Conservation (phyloP, 1,140 invertebrate genomes). For the Macrotrachela quadricornifera region DNA sequence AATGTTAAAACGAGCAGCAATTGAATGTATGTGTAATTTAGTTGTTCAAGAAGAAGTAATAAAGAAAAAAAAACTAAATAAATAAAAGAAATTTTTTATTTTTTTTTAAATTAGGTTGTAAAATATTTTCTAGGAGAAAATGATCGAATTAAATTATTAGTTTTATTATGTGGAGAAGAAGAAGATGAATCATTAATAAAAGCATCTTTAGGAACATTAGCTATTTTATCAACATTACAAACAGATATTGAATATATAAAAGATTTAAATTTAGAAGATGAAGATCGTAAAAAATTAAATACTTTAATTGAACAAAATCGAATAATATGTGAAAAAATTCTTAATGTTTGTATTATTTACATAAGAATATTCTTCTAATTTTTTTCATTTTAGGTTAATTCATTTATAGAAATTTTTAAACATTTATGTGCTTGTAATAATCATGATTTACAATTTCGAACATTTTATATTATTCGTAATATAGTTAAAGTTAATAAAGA, state of each 20-base stretch:
- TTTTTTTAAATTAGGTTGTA: too few species aligned
- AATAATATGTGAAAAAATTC: not conserved
- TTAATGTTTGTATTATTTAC: too few species aligned
- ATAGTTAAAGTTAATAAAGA: not conserved
- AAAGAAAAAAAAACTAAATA: too few species aligned
- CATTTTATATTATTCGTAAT: conserved; percentile 5
- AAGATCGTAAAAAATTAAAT: not conserved
- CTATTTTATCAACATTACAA: too few species aligned
- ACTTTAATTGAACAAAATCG: not conserved
- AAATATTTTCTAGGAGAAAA: not conserved
- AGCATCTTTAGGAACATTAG: not conserved
- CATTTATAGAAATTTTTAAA: conserved; percentile 3
- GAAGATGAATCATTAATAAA: not conserved
- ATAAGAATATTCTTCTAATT: too few species aligned
- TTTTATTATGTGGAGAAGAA: conserved; percentile 7
- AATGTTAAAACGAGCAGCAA: conserved; percentile 60
- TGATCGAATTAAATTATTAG: conserved; percentile 7
- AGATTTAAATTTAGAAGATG: not conserved
- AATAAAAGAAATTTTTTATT: conserved; percentile 1
- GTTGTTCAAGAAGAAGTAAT: conserved; percentile 42
- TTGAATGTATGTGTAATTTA: conserved; percentile 74
- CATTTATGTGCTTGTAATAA: not conserved
- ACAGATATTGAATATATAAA: not conserved
- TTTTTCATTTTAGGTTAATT: conserved; percentile 3
- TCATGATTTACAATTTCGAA: conserved; percentile 5